Conservation (phyloP, 2,113 vertebrate genomes). For the Sakesphorus luctuosus region DNA sequence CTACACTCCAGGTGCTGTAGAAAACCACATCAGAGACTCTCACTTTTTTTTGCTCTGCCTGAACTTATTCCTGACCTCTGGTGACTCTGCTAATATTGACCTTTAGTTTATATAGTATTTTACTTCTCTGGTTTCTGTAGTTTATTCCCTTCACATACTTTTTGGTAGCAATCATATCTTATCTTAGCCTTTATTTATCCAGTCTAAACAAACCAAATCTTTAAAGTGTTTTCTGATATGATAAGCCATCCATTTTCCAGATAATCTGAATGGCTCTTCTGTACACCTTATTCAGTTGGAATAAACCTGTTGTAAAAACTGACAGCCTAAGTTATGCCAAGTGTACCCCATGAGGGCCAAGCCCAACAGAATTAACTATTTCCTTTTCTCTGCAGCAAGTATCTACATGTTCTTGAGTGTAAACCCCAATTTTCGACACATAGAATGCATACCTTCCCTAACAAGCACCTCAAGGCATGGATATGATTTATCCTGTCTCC, state of each 20-base stretch:
- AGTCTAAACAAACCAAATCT: slow-evolving; percentile 9
- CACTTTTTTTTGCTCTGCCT: neutral
- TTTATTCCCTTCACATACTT: neutral
- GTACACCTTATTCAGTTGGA: neutral
- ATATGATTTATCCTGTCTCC: neutral
- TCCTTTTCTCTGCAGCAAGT: neutral
- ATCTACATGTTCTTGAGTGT: neutral
- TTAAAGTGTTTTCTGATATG: neutral
- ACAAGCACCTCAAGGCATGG: neutral
- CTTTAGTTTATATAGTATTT: neutral
- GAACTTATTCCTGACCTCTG: neutral
- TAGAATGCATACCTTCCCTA: neutral
- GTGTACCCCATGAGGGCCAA: neutral
- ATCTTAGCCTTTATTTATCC: neutral
- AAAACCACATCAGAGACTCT: neutral
- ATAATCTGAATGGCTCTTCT: neutral
- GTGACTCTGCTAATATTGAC: neutral
- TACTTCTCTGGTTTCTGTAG: neutral
- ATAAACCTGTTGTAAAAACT: neutral
- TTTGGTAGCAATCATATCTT: neutral
- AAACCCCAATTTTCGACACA: neutral
- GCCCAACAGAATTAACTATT: neutral
- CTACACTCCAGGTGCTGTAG: neutral
- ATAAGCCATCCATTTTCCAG: neutral
- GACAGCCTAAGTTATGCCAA: neutral